Evolutionary conservation across 2,888 invertebrate genomes (phyloP).

Genomic region (Schizotus pectinicornis): DNA sequence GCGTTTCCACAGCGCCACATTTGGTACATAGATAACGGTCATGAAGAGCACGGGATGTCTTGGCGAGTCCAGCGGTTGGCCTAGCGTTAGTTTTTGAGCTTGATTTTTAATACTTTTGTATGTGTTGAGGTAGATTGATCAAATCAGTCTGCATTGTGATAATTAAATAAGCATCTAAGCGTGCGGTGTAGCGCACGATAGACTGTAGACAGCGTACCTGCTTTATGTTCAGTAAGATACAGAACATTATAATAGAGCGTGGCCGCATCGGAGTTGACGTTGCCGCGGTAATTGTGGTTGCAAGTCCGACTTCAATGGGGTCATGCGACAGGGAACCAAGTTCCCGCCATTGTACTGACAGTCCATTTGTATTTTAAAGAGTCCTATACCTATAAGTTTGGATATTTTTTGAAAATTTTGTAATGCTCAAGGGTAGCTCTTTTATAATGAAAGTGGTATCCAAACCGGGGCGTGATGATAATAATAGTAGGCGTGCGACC

Average conservation of each 20-base stretch:
- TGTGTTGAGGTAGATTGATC: slow-evolving; percentile 50
- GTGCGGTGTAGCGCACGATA: slow-evolving; percentile 50
- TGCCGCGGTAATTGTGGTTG: neutral
- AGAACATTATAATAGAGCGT: slow-evolving; percentile 42
- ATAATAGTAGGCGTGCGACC: slow-evolving; percentile 25
- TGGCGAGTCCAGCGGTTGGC: slow-evolving; percentile 40
- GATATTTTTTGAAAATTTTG: slow-evolving; percentile 57
- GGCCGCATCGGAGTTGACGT: neutral
- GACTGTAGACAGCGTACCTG: slow-evolving; percentile 55
- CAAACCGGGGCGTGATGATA: slow-evolving; percentile 41
- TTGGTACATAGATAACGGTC: slow-evolving; percentile 11
- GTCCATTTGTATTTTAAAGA: slow-evolving; percentile 54
- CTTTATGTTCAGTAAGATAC: slow-evolving; percentile 52
- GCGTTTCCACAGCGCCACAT: slow-evolving; percentile 11
- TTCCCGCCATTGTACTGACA: slow-evolving; percentile 49
- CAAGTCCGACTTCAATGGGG: too few species aligned
- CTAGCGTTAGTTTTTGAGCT: slow-evolving; percentile 47
- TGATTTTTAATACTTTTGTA: slow-evolving; percentile 58
- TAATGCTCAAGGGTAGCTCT: slow-evolving; percentile 55
- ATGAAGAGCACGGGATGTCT: slow-evolving; percentile 22
- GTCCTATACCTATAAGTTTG: slow-evolving; percentile 56
- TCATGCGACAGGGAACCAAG: slow-evolving; percentile 4
- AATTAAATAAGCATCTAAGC: slow-evolving; percentile 52
- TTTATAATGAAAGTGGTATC: slow-evolving; percentile 40
- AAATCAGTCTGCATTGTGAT: slow-evolving; percentile 51